phyloP scores from a whole-genome alignment of 2,888 invertebrate species.

The Trissolcus japonicus region DNA sequence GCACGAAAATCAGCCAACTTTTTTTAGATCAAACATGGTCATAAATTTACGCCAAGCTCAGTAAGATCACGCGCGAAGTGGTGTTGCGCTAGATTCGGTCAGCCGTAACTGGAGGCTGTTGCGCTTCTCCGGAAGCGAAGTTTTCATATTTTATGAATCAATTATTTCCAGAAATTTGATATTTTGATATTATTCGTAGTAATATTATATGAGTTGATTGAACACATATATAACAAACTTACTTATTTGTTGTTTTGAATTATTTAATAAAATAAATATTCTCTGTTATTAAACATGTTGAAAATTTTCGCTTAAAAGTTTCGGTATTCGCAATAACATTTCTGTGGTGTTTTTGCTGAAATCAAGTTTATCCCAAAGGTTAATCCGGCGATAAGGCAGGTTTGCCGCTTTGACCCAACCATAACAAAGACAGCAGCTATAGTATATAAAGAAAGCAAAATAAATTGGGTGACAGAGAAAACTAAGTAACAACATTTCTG shows the following conservation, averaged over 20 bases:
- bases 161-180: not conserved
- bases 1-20: not conserved
- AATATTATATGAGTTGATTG: too few relatives aligned
- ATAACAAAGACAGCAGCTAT: conserved; percentile 27
- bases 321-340: not conserved
- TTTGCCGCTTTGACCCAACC: conserved; percentile 24
- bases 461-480: conserved; percentile 63
- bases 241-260: too few relatives aligned
- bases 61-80: conserved; percentile 27
- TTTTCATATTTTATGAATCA: conserved; percentile 7
- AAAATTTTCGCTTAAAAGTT: too few relatives aligned
- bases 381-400: conserved; percentile 49
- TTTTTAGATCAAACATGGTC: conserved; percentile 17
- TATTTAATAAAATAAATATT: too few relatives aligned
- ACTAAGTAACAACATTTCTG: conserved; percentile 62
- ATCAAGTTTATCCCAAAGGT: conserved; percentile 28
- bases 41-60: conserved; percentile 22
- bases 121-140: conserved; percentile 14
- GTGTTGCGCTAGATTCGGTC: conserved; percentile 29
- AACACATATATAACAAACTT: too few relatives aligned
- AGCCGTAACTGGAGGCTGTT: conserved; percentile 36
- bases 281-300: too few relatives aligned
- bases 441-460: conserved; percentile 47
- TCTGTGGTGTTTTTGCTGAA: conserved; percentile 2
- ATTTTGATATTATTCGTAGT: too few relatives aligned